Percentiles rank a stretch among this genome's conserved stretches.
These are phyloP conservation scores for Drosophila gaucha DNA, from an alignment of 2,888 invertebrate species.

Conservation along the genomic window DNA sequence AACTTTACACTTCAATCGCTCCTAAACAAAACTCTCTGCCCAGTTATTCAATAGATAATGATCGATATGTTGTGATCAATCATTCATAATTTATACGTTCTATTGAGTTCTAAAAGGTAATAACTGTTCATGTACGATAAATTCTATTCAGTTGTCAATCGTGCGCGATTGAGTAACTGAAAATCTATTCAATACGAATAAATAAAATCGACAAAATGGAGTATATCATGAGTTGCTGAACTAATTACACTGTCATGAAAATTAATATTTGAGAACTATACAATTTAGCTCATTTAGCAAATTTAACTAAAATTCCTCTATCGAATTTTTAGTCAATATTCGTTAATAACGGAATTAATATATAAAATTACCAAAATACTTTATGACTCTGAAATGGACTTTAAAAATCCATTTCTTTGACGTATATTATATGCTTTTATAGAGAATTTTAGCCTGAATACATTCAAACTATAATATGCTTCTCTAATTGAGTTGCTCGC, in stretches of 20 bases:
- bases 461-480: conserved; percentile 1
- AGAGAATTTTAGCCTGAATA: neutral
- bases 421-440: neutral
- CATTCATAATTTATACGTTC: neutral
- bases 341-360: conserved; percentile 1
- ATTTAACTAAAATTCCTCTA: too few relatives aligned
- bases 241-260: too few relatives aligned
- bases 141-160: too few relatives aligned
- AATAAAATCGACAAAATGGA: too few relatives aligned
- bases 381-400: too few relatives aligned
- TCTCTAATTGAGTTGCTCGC: conserved; percentile 19
- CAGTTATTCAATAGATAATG: neutral
- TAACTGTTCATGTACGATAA: too few relatives aligned
- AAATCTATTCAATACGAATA: neutral
- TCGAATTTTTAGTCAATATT: too few relatives aligned
- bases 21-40: neutral
- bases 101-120: too few relatives aligned
- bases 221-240: too few relatives aligned
- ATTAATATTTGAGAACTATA: too few relatives aligned
- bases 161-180: neutral
- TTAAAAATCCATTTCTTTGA: neutral
- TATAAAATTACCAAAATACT: too few relatives aligned
- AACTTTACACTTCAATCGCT: neutral
- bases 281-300: too few relatives aligned
- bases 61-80: neutral